Percentiles rank a stretch among this genome's conserved stretches.
Evolutionary conservation across 2,797 vertebrate species (phyloP).

Genomic region (Darevskia mixta): DNA sequence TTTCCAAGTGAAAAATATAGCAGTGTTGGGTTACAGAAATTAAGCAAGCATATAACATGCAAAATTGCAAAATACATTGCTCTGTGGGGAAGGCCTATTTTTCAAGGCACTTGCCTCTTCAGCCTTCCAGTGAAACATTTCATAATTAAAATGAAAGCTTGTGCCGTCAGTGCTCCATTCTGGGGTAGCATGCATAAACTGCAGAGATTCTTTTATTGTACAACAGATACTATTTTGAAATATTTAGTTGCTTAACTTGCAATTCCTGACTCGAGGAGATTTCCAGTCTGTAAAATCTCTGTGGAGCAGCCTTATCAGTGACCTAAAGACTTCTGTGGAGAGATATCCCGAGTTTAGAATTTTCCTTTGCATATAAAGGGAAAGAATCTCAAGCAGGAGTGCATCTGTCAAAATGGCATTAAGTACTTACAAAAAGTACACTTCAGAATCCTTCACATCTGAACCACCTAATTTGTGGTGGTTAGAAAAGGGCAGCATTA

Average conservation of each 20-base stretch:
- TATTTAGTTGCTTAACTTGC: background rate
- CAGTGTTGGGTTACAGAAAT: background rate
- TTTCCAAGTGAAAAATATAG: background rate
- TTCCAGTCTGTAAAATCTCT: background rate
- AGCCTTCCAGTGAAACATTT: background rate
- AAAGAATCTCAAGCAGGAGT: background rate
- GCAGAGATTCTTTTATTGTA: background rate
- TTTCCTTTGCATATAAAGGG: background rate
- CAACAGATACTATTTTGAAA: background rate
- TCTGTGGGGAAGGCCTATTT: background rate
- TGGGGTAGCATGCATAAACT: background rate
- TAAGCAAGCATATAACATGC: background rate
- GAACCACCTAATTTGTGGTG: background rate
- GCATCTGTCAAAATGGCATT: background rate
- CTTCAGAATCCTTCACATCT: background rate
- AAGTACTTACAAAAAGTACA: background rate
- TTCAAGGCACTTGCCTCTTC: background rate
- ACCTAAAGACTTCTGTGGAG: background rate
- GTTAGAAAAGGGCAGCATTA: background rate
- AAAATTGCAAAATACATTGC: background rate
- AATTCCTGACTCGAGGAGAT: background rate
- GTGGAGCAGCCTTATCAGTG: background rate
- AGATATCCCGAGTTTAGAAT: background rate
- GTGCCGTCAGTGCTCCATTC: background rate
- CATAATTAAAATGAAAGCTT: constrained; percentile 18